Conservation (phyloP, 1,140 invertebrate species). For the Phymastichus coffea region DNA sequence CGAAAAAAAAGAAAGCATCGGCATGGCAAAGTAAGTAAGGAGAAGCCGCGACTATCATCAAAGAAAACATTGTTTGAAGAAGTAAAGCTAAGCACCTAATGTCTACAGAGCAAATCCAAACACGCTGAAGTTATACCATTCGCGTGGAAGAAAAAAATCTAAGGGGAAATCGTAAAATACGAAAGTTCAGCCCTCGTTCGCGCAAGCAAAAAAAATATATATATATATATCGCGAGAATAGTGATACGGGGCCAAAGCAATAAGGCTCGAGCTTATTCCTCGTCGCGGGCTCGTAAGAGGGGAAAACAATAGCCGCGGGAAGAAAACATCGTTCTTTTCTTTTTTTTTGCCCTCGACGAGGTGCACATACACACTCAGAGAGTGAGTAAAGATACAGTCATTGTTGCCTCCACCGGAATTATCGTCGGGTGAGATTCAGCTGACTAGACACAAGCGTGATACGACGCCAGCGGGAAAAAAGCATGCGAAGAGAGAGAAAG, state of each 20-base stretch:
- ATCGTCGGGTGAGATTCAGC: constrained; percentile 21
- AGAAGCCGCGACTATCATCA: no score
- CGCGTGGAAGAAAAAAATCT: constrained; percentile 10
- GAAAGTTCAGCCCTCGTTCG: constrained; percentile 9
- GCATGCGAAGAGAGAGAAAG: no score
- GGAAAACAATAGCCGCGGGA: constrained; percentile 46
- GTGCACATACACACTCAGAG: background rate
- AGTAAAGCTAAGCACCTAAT: background rate
- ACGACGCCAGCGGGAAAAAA: constrained; percentile 1
- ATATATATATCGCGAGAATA: constrained; percentile 24
- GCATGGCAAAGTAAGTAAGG: no score
- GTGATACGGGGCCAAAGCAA: constrained; percentile 20
- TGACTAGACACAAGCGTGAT: constrained; percentile 6
- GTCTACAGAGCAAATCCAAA: constrained; percentile 27
- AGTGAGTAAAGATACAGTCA: constrained; percentile 9
- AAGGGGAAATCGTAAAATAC: constrained; percentile 8
- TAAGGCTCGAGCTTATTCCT: constrained; percentile 22
- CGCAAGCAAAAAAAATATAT: constrained; percentile 15
- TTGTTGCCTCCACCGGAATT: constrained; percentile 16
- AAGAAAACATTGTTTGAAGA: background rate
- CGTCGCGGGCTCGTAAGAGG: constrained; percentile 38
- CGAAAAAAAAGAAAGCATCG: no score
- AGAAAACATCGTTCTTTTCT: constrained; percentile 25
- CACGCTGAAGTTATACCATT: no score
- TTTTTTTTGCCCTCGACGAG: background rate